These are phyloP conservation scores for Norana najaformis DNA, from an alignment of 2,888 invertebrate genomes.

Conservation along the genomic window DNA sequence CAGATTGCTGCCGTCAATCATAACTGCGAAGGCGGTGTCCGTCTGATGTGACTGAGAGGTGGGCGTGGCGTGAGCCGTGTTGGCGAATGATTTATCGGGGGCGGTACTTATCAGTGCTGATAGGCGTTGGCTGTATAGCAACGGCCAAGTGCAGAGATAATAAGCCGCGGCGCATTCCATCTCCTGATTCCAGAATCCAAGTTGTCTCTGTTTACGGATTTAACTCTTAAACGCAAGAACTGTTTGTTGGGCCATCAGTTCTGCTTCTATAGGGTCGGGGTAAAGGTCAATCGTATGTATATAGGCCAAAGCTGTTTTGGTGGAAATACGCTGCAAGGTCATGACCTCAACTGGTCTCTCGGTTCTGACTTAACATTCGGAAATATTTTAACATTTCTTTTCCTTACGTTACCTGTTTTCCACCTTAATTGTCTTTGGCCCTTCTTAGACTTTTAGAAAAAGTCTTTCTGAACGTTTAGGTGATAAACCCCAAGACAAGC, in stretches of 20 bases:
- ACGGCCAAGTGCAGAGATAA: too few relatives aligned
- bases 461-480: too few relatives aligned
- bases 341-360: too few relatives aligned
- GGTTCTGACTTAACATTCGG: too few relatives aligned
- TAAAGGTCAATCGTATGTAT: neutral
- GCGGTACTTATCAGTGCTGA: neutral
- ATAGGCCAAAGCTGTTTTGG: neutral
- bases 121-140: neutral
- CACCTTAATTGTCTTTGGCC: too few relatives aligned
- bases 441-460: too few relatives aligned
- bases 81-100: slow-evolving; percentile 13
- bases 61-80: neutral
- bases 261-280: neutral
- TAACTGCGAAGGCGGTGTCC: slow-evolving; percentile 13
- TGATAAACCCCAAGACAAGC: too few relatives aligned
- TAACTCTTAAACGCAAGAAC: neutral
- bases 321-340: too few relatives aligned
- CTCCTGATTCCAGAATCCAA: neutral
- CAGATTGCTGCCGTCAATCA: neutral
- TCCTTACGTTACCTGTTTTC: too few relatives aligned
- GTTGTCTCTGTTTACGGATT: neutral
- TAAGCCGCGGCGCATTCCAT: neutral
- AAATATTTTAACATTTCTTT: too few relatives aligned
- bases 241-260: neutral
- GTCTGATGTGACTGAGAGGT: neutral